Conservation (phyloP, 2,113 vertebrate species). For the Paramormyrops kingsleyae region DNA sequence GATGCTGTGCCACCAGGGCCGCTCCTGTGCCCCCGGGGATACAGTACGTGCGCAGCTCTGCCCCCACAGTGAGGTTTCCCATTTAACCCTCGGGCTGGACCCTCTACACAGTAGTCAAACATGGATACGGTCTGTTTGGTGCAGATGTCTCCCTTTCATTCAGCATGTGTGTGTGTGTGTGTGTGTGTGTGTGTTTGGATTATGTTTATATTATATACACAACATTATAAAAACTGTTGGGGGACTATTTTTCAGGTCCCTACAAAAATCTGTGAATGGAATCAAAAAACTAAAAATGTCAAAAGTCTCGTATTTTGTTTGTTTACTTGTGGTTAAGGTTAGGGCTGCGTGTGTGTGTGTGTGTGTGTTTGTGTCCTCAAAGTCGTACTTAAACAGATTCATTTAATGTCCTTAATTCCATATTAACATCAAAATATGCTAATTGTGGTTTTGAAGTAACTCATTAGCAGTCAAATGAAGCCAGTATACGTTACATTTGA, state of each 20-base stretch:
- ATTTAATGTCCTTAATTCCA: constrained; percentile 13
- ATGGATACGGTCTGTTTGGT: not conserved
- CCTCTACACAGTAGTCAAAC: not conserved
- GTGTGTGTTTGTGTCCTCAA: not conserved
- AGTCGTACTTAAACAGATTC: not conserved
- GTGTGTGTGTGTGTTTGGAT: not conserved
- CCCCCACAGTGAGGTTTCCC: not conserved
- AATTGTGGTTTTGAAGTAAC: constrained; percentile 7
- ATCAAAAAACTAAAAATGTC: too few relatives aligned
- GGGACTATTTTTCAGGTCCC: too few relatives aligned
- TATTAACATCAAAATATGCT: constrained; percentile 6
- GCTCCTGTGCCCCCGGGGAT: not conserved
- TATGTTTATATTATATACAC: too few relatives aligned
- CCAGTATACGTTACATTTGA: not conserved
- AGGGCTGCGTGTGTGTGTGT: too few relatives aligned
- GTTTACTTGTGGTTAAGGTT: too few relatives aligned
- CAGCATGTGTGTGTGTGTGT: not conserved
- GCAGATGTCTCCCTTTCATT: not conserved
- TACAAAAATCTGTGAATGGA: too few relatives aligned
- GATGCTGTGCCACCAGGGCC: not conserved
- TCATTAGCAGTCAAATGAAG: constrained; percentile 3
- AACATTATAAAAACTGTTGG: too few relatives aligned
- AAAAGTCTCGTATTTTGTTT: too few relatives aligned
- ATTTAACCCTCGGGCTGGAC: not conserved
- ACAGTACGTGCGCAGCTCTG: not conserved